phyloP scores from a whole-genome alignment of 2,113 vertebrate genomes.

The Apteryx owenii region DNA sequence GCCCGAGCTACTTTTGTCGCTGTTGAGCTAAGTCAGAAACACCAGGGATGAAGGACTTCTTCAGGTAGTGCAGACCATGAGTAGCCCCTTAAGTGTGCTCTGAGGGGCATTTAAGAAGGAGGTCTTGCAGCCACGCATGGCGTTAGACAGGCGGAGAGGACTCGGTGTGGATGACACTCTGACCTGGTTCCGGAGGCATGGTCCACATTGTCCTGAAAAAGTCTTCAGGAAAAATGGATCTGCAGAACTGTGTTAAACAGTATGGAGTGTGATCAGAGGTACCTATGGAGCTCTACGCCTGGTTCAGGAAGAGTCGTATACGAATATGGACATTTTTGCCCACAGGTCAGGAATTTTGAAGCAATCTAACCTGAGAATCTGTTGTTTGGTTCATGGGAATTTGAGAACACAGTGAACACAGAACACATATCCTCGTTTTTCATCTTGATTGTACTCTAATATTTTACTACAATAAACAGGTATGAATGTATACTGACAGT shows the following conservation, averaged over 20 bases:
- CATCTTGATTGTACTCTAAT: neutral
- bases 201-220: neutral
- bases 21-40: neutral
- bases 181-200: neutral
- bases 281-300: neutral
- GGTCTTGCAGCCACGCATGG: fast-evolving
- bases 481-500: neutral
- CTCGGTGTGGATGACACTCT: too few species aligned
- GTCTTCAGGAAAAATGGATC: neutral
- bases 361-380: fast-evolving
- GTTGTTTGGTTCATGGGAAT: neutral
- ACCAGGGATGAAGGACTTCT: neutral
- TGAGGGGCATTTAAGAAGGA: neutral
- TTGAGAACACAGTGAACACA: neutral
- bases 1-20: neutral
- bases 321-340: neutral
- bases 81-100: neutral
- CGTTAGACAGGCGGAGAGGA: neutral
- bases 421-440: neutral
- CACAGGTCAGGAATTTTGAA: neutral
- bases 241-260: neutral
- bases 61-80: neutral
- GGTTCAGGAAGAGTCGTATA: fast-evolving
- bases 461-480: neutral
- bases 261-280: neutral